Conservation (phyloP, 1,140 invertebrate genomes). For the Bemisia tabaci region DNA sequence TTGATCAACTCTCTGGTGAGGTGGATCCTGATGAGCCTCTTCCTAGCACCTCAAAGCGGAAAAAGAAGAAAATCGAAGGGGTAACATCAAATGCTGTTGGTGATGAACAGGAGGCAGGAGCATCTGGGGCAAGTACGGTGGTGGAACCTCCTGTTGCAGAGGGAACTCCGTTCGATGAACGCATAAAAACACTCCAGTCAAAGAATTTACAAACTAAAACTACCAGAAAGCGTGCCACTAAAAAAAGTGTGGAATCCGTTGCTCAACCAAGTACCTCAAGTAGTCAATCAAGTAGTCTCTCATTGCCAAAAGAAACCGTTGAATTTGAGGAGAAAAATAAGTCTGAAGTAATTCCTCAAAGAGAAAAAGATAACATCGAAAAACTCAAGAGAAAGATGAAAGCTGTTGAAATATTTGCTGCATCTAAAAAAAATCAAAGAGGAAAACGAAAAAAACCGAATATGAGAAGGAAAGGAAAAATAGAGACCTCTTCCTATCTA, state of each 20-base stretch:
- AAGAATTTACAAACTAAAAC: no score
- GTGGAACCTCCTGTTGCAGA: no score
- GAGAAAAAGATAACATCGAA: constrained; percentile 46
- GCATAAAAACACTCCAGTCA: neutral
- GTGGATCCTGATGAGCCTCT: constrained; percentile 16
- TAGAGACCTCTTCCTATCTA: constrained; percentile 28
- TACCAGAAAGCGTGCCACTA: constrained; percentile 5
- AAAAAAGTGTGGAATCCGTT: constrained; percentile 14
- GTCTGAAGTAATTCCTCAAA: constrained; percentile 53
- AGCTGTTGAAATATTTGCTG: constrained; percentile 59
- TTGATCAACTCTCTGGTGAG: constrained; percentile 37
- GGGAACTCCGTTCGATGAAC: neutral
- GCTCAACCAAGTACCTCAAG: constrained; percentile 25
- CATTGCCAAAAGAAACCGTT: constrained; percentile 1
- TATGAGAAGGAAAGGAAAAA: constrained; percentile 34
- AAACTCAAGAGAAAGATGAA: constrained; percentile 51
- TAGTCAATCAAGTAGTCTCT: no score
- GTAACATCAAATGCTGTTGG: neutral
- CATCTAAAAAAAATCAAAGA: constrained; percentile 43
- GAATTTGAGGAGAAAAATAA: constrained; percentile 2
- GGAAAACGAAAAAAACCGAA: constrained; percentile 35
- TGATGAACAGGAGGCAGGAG: constrained; percentile 9
- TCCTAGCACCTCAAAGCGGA: constrained; percentile 15
- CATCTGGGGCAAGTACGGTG: no score
- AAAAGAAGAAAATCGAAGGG: constrained; percentile 17